Evolutionary conservation across 2,797 vertebrate genomes (phyloP), one percentile per base, ranked within the genome.

Genomic region (Decapterus maruadsi): DNA sequence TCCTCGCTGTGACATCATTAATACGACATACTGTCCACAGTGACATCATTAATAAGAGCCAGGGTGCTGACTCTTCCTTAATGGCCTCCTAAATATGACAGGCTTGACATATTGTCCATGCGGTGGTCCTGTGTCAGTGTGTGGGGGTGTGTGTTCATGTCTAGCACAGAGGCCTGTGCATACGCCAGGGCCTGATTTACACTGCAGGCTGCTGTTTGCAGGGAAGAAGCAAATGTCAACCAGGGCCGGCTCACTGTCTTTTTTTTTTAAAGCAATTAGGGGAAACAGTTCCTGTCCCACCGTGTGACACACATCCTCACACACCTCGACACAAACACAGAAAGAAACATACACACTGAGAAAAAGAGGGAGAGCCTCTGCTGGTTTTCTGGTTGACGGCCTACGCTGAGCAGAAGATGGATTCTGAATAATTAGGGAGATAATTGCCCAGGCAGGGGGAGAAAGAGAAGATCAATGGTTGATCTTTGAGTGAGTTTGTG

Each of bases 371-470:
- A 48, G 45, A 78, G 46, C 77, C 31, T 54, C 29, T 48, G 4
- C 34, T 40, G 38, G 58, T 90, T 92, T 88, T 87, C 85, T 78
- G 86, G 73, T 85, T 88, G 80, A 90, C 78, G 77, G 78, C 80
- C 84, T 75, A 87, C 74, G 73, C 82, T 81, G 89, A 84, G 86
- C 72, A 67, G 87, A 93, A 93, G 90, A 92, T 90, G 86, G 92
- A 87, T 86, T 93, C 85, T 90, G 89, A 91, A 94, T 95, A 87
- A 94, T 94, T 94, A 94, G 85, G 75, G 78, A 90, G 86, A 93
- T 95, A 96, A 95, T 94, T 94, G 90, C 81, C 80, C 84, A 88
- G 78, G 91, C 92, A 82, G 87, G 89, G 89, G 75, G 80, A 86
- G 69, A 86, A 65, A 77, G 79, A 65, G 77, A 75, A 90, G 90